phyloP scores from a whole-genome alignment of 2,888 invertebrate genomes.

The Lomographa bimaculata region DNA sequence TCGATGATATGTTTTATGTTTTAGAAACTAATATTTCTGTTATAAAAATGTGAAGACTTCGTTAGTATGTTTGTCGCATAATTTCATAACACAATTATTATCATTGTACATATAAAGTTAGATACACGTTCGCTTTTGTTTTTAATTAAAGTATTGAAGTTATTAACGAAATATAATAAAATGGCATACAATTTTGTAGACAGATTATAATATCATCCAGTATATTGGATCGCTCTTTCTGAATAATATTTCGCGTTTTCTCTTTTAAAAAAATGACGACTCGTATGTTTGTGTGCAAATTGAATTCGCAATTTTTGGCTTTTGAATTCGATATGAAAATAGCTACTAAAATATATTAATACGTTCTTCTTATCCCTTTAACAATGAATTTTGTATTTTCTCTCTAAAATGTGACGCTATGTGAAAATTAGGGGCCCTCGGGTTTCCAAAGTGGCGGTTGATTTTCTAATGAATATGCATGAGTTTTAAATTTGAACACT shows the following conservation, averaged over 20 bases:
- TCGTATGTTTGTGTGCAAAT: too few species aligned
- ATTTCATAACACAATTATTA: conserved; percentile 44
- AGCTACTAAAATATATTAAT: too few species aligned
- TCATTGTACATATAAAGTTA: conserved; percentile 56
- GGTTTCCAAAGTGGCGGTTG: conserved; percentile 39
- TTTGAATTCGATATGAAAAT: too few species aligned
- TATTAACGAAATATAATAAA: too few species aligned
- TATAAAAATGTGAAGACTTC: background rate
- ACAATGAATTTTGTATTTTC: conserved; percentile 34
- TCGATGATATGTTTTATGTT: too few species aligned
- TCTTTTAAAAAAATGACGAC: too few species aligned
- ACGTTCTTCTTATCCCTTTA: conserved; percentile 25
- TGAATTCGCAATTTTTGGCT: too few species aligned
- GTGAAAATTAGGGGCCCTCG: conserved; percentile 35
- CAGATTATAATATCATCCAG: too few species aligned
- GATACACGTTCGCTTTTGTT: conserved; percentile 59
- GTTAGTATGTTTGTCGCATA: conserved; percentile 24
- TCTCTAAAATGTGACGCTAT: conserved; percentile 28
- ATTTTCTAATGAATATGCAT: conserved; percentile 51
- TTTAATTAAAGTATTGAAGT: conserved; percentile 56
- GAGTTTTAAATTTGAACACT: conserved; percentile 41
- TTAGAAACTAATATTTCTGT: too few species aligned
- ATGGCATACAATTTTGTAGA: too few species aligned
- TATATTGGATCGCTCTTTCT: too few species aligned
- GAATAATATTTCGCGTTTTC: too few species aligned